Evolutionary conservation across 2,797 vertebrate species (phyloP), one percentile per base, ranked within the genome.

Genomic region (Manis javanica): DNA sequence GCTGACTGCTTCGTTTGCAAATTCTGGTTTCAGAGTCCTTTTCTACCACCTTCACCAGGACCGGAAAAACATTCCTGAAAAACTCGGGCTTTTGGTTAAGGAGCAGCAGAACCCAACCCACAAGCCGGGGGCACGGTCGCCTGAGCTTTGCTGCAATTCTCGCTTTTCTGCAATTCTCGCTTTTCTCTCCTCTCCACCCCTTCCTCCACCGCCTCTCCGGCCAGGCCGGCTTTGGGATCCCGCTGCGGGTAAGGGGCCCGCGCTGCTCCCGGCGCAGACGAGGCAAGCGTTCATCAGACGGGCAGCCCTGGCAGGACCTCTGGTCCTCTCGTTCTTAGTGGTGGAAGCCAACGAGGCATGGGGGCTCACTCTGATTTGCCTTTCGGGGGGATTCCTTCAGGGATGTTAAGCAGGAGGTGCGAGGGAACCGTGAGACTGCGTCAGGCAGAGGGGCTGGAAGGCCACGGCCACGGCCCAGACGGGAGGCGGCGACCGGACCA

Each of bases 1-100:
- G 7, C 39, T 86, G 79, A 23, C 10, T 2, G 21, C 72, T 78
- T 92, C 18, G 1, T 87, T 78, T 69, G 71, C 59, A 74, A n/a
- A 90, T 39, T 81, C 7, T 46, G 55, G 49, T 51, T 90, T 66
- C 49, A 53, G 6, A 16, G 24, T 63, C 3, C 29, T 75, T 57
- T 68, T 9, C 42, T 42, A 61, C 51, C 26, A 46, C 37, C 18
- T 81, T 74, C 39, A 66, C 21, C 57, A 31, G n/a, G 2, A 86
- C 24, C 78, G 61, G 69, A 78, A 89, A 89, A 86, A 37, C n/a
- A 64, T 53, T 96, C 16, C 61, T 89, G 49, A 71, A 85, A 85
- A 18, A 66, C 39, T 5, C 14, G 71, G 39, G 12, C 55, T 86
- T 87, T 64, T 92, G 34, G 46, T 59, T 94, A 81, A 93, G 23